Conservation (phyloP, 1,140 invertebrate species). For the Thrips palmi region DNA sequence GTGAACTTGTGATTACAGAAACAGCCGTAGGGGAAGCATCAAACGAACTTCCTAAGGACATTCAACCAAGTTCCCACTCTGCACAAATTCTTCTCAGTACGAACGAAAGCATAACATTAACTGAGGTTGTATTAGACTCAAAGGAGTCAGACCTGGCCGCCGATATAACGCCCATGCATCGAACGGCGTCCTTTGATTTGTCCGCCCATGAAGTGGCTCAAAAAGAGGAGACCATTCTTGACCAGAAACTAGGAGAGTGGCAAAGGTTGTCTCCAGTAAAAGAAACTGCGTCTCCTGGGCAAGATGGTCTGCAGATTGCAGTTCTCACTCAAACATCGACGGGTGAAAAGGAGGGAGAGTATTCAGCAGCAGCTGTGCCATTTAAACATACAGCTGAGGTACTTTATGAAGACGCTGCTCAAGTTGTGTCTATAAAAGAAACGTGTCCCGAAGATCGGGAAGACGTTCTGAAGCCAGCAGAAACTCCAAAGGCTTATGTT, state of each 20-base stretch:
- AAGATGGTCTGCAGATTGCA: slow-evolving; percentile 20
- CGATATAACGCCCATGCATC: too few relatives aligned
- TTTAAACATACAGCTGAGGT: slow-evolving; percentile 7
- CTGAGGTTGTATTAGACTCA: too few relatives aligned
- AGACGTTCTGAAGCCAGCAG: slow-evolving; percentile 20
- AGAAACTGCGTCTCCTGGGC: slow-evolving; percentile 20
- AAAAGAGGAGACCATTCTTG: slow-evolving; percentile 21
- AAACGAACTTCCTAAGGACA: too few relatives aligned
- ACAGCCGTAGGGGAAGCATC: too few relatives aligned
- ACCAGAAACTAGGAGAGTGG: slow-evolving; percentile 17
- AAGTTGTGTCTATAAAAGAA: slow-evolving; percentile 15
- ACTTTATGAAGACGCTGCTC: slow-evolving; percentile 11
- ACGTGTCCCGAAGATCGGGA: slow-evolving; percentile 20
- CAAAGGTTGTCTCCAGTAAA: slow-evolving; percentile 17
- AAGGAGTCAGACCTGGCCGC: too few relatives aligned
- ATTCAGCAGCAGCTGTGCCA: slow-evolving; percentile 12
- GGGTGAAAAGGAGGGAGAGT: too few relatives aligned
- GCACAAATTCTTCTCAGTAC: too few relatives aligned
- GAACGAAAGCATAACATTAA: too few relatives aligned
- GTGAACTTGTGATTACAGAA: too few relatives aligned
- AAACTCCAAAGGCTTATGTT: slow-evolving; percentile 18
- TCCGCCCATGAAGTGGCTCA: slow-evolving; percentile 21
- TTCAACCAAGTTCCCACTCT: too few relatives aligned
- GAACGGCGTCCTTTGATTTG: too few relatives aligned
- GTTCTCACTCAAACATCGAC: too few relatives aligned